A percentile compares a stretch with the other conserved stretches of the same genome.
These are phyloP conservation scores for Anabas testudineus DNA, from an alignment of 2,797 vertebrate species.

Conservation along the genomic window DNA sequence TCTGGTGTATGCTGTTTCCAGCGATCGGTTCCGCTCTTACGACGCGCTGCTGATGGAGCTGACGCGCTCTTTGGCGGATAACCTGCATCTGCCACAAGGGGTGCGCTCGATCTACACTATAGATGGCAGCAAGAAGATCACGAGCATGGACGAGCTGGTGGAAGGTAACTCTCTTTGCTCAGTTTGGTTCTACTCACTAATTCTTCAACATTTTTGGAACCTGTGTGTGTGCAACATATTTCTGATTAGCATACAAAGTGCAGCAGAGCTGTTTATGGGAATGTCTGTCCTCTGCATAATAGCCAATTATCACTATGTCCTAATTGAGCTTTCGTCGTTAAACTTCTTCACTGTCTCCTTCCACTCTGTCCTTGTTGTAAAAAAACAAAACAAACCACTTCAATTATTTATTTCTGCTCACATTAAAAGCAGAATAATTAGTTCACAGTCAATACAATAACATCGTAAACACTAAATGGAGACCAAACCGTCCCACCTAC, in stretches of 20 bases:
- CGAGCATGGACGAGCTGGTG: constrained; percentile 92
- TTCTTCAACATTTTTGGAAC: too few relatives aligned
- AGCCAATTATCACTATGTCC: not conserved
- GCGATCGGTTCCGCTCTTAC: constrained; percentile 93
- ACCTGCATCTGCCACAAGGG: constrained; percentile 94
- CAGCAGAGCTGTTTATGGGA: too few relatives aligned
- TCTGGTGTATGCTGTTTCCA: constrained; percentile 93
- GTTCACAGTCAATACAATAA: constrained; percentile 17
- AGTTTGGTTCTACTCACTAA: not conserved
- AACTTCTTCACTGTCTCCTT: constrained; percentile 17
- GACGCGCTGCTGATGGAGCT: constrained; percentile 94
- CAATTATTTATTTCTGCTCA: constrained; percentile 53
- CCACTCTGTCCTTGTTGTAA: constrained; percentile 17
- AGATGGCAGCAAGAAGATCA: constrained; percentile 91
- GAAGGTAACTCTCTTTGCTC: constrained; percentile 84
- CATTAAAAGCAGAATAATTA: constrained; percentile 24
- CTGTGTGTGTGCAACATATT: too few relatives aligned
- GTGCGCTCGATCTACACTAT: constrained; percentile 94
- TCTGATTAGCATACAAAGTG: too few relatives aligned
- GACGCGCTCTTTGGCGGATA: constrained; percentile 92
- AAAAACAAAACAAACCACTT: too few relatives aligned
- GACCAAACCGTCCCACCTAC: not conserved
- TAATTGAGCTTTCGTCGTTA: constrained; percentile 15
- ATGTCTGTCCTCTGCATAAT: not conserved
- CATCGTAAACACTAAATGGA: not conserved